Conservation (phyloP, 2,888 invertebrate genomes). For the Lymantria dispar region DNA sequence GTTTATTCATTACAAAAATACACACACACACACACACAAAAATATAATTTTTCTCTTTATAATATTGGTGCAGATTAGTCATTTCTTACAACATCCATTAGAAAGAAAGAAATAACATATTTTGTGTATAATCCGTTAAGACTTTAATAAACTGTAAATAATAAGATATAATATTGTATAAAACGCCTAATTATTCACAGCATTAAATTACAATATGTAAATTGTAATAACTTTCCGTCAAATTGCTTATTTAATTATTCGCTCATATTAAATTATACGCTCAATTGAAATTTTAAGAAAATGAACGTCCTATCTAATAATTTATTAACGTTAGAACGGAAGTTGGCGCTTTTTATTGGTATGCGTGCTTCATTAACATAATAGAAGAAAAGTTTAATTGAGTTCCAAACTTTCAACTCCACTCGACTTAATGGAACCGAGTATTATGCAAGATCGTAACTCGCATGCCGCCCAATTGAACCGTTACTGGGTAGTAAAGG, state of each 20-base stretch:
- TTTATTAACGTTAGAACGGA: constrained; percentile 29
- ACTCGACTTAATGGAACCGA: constrained; percentile 40
- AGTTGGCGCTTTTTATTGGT: constrained; percentile 31
- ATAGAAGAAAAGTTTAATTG: constrained; percentile 55
- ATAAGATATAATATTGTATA: too few relatives aligned
- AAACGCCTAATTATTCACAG: too few relatives aligned
- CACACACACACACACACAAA: too few relatives aligned
- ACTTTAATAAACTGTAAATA: too few relatives aligned
- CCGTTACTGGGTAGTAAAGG: constrained; percentile 30
- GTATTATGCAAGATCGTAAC: constrained; percentile 43
- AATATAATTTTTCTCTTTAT: too few relatives aligned
- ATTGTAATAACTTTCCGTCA: too few relatives aligned
- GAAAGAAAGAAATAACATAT: too few relatives aligned
- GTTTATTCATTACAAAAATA: too few relatives aligned
- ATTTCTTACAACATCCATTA: too few relatives aligned
- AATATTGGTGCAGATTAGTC: too few relatives aligned
- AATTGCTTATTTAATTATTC: neutral
- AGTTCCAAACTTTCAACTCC: constrained; percentile 42
- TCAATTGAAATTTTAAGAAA: constrained; percentile 25
- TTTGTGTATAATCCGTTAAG: too few relatives aligned
- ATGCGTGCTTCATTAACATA: constrained; percentile 46
- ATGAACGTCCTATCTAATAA: constrained; percentile 29
- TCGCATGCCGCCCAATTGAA: constrained; percentile 37
- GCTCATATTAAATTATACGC: constrained; percentile 15
- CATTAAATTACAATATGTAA: too few relatives aligned